A percentile compares a stretch with the other conserved stretches of the same genome.
Evolutionary conservation across 2,113 vertebrate species (phyloP).

Genomic region (Tylochromis polylepis): DNA sequence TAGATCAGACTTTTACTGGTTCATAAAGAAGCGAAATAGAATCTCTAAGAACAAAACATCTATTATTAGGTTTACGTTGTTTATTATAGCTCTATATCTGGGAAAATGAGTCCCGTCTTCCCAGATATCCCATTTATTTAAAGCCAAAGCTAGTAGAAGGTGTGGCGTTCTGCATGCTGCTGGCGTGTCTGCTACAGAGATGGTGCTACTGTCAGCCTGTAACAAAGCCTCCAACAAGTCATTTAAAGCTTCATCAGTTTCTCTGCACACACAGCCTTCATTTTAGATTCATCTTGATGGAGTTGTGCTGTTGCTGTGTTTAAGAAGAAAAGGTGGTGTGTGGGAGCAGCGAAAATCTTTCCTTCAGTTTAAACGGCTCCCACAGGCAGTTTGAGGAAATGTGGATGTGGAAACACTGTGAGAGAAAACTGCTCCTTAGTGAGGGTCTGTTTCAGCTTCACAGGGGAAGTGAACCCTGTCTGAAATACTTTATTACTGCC

Average conservation of each 20-base stretch:
- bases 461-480: background rate
- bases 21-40: accelerated
- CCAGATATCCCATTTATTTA: background rate
- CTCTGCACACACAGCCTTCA: background rate
- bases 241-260: background rate
- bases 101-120: background rate
- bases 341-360: background rate
- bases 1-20: background rate
- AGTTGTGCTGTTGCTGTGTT: background rate
- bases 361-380: background rate
- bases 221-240: background rate
- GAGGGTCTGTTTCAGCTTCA: background rate
- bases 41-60: background rate
- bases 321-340: background rate
- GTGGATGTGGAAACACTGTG: background rate
- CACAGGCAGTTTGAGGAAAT: background rate
- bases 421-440: background rate
- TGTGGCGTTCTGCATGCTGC: background rate
- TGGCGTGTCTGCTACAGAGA: background rate
- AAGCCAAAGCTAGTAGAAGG: background rate
- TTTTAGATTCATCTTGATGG: too few species aligned
- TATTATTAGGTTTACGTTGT: background rate
- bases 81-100: background rate
- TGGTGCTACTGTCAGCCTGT: background rate
- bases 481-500: background rate